These are phyloP conservation scores for Girardinichthys multiradiatus DNA, from an alignment of 2,113 vertebrate species.

Conservation along the genomic window DNA sequence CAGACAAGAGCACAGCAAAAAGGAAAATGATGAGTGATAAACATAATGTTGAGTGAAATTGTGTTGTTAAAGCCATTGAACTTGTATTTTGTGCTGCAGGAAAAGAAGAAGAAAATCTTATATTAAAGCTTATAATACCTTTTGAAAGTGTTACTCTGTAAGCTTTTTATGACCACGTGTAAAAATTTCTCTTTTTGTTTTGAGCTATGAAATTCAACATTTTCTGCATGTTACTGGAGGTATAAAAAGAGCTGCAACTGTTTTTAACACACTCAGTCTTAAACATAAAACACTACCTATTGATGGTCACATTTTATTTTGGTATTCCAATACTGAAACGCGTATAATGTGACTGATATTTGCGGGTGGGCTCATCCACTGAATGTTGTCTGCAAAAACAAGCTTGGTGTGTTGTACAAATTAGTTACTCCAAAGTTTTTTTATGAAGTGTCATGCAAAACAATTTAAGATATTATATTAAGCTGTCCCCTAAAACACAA, in stretches of 20 bases:
- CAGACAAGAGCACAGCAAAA: slow-evolving; percentile 70
- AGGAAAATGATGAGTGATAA: slow-evolving; percentile 37
- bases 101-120: slow-evolving; percentile 49
- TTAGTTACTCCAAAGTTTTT: neutral
- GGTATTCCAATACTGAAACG: slow-evolving; percentile 45
- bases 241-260: slow-evolving; percentile 42
- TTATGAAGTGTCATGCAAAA: neutral
- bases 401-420: slow-evolving; percentile 2
- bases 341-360: slow-evolving; percentile 1
- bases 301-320: slow-evolving; percentile 50
- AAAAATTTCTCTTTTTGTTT: slow-evolving; percentile 48
- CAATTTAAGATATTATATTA: neutral
- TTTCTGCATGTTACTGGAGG: slow-evolving; percentile 57
- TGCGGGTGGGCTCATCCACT: slow-evolving; percentile 26
- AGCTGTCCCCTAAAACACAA: neutral
- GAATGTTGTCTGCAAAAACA: slow-evolving; percentile 13
- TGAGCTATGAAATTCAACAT: slow-evolving; percentile 31
- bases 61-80: slow-evolving; percentile 70
- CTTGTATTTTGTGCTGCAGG: slow-evolving; percentile 64
- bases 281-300: slow-evolving; percentile 64
- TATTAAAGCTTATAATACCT: slow-evolving; percentile 70
- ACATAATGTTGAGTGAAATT: slow-evolving; percentile 60
- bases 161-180: slow-evolving; percentile 59
- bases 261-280: slow-evolving; percentile 36
- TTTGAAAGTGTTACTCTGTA: slow-evolving; percentile 64